Conservation (phyloP, 2,797 vertebrate genomes). For the Takifugu rubripes region DNA sequence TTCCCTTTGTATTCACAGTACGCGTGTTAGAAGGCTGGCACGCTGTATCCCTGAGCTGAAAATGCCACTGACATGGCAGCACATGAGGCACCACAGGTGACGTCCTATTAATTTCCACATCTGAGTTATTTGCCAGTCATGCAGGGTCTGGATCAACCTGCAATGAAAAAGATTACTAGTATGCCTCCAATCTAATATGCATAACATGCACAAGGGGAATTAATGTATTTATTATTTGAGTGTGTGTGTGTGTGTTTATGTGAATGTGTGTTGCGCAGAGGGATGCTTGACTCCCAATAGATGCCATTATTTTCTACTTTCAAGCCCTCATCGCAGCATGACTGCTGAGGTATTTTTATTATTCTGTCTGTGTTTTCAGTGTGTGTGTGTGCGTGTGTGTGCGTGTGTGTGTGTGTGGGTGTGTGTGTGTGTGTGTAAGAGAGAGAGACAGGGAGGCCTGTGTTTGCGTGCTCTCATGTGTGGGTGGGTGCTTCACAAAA, state of each 20-base stretch:
- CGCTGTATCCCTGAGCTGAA: constrained; percentile 23
- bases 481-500: constrained; percentile 23
- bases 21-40: constrained; percentile 37
- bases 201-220: constrained; percentile 26
- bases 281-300: constrained; percentile 56
- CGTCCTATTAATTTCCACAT: constrained; percentile 40
- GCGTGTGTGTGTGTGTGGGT: background rate
- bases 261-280: constrained; percentile 14
- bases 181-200: constrained; percentile 35
- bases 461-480: constrained; percentile 8
- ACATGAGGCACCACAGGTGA: constrained; percentile 46
- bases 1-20: constrained; percentile 25
- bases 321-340: constrained; percentile 52
- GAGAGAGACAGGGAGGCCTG: constrained; percentile 1
- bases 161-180: constrained; percentile 10
- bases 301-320: constrained; percentile 65
- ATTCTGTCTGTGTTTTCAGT: constrained; percentile 48
- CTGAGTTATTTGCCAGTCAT: constrained; percentile 20
- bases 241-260: constrained; percentile 15
- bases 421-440: background rate
- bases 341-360: constrained; percentile 55
- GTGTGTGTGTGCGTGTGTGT: constrained; percentile 6
- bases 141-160: constrained; percentile 22
- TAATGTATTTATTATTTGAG: constrained; percentile 28
- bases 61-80: constrained; percentile 26